phyloP scores from a whole-genome alignment of 2,888 invertebrate genomes.

The Ophion ellenae region DNA sequence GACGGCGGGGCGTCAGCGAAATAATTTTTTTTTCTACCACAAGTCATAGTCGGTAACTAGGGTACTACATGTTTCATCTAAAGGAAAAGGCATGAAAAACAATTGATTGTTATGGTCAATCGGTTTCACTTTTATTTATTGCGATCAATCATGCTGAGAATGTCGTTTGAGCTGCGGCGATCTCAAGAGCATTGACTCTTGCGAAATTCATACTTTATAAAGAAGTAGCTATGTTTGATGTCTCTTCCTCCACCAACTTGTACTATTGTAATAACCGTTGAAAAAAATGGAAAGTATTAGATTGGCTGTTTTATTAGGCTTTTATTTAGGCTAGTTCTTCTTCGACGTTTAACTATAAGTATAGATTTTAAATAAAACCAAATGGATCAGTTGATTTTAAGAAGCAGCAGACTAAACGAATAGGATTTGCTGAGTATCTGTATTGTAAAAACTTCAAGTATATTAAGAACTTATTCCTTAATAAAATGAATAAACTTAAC shows the following conservation, averaged over 20 bases:
- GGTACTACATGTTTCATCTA: too few relatives aligned
- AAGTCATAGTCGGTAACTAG: too few relatives aligned
- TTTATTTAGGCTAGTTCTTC: not conserved
- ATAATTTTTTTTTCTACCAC: too few relatives aligned
- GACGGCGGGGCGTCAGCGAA: too few relatives aligned
- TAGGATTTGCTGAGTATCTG: constrained; percentile 34
- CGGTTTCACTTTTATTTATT: too few relatives aligned
- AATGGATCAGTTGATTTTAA: constrained; percentile 7
- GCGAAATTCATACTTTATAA: not conserved
- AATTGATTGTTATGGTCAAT: too few relatives aligned
- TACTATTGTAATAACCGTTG: not conserved
- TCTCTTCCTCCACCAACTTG: not conserved
- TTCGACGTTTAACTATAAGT: not conserved
- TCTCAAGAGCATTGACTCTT: too few relatives aligned
- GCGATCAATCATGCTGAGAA: too few relatives aligned
- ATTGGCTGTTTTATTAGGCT: not conserved
- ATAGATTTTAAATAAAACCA: not conserved
- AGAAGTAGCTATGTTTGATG: not conserved
- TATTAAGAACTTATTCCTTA: not conserved
- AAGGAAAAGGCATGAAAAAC: too few relatives aligned
- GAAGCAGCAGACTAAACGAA: constrained; percentile 15
- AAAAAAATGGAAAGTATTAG: not conserved
- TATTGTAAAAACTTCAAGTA: not conserved
- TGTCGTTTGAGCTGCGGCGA: too few relatives aligned
- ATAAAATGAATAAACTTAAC: not conserved